These are phyloP conservation scores for Poecilia picta DNA, from an alignment of 2,797 vertebrate species.

Conservation along the genomic window DNA sequence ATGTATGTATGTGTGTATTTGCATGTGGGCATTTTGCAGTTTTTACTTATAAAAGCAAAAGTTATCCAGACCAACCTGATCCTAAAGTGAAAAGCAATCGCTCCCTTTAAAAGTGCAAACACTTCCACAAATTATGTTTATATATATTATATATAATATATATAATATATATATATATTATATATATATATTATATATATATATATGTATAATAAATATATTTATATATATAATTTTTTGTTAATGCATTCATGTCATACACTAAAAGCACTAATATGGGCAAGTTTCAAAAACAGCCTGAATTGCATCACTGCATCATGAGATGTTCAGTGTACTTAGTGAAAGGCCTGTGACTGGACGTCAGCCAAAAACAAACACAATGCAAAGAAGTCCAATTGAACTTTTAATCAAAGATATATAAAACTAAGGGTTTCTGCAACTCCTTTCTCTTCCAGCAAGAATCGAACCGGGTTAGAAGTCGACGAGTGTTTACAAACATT, in stretches of 20 bases:
- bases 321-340: background rate
- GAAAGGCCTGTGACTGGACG: constrained; percentile 8
- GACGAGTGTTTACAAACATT: background rate
- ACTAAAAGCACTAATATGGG: background rate
- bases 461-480: background rate
- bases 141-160: too few relatives aligned
- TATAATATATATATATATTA: too few relatives aligned
- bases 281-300: constrained; percentile 3
- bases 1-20: too few relatives aligned
- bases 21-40: background rate
- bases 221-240: background rate
- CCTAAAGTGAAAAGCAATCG: background rate
- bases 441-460: background rate
- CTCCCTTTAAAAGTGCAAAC: background rate
- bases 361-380: background rate
- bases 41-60: background rate
- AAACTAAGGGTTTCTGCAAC: background rate
- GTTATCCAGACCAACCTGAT: background rate
- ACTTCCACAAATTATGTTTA: background rate
- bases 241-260: background rate
- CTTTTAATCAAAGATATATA: background rate
- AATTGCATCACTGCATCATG: background rate
- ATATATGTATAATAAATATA: background rate
- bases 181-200: background rate
- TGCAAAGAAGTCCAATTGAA: background rate